Percentiles rank a stretch among this genome's conserved stretches.
Conservation (phyloP, 2,113 vertebrate species). For the Silurus meridionalis region DNA sequence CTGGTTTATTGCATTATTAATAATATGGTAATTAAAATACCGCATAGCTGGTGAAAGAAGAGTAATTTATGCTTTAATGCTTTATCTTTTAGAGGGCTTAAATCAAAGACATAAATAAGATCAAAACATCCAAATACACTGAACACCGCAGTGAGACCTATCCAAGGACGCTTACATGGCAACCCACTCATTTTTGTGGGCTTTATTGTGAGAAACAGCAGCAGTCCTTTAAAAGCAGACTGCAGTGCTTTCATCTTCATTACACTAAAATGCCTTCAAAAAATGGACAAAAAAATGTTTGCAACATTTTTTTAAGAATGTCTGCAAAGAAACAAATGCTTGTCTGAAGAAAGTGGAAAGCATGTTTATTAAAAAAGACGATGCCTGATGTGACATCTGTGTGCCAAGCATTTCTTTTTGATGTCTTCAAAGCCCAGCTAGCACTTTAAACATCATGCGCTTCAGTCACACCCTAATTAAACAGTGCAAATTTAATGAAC, state of each 20-base stretch:
- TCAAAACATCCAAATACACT: not conserved
- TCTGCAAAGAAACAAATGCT: constrained; percentile 15
- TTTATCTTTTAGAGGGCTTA: not conserved
- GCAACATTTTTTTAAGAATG: not conserved
- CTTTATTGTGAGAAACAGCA: constrained; percentile 5
- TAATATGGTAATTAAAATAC: not conserved
- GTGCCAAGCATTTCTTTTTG: constrained; percentile 18
- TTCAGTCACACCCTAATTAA: constrained; percentile 50
- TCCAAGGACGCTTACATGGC: constrained; percentile 18
- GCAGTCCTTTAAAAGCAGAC: constrained; percentile 13
- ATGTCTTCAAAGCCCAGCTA: constrained; percentile 35
- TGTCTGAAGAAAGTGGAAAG: not conserved
- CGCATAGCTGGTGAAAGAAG: not conserved
- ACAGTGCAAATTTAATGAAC: constrained; percentile 35
- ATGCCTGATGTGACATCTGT: constrained; percentile 1
- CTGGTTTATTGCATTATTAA: not conserved
- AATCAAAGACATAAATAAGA: constrained; percentile 26
- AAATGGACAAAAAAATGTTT: not conserved
- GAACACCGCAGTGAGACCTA: not conserved
- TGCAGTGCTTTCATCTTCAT: constrained; percentile 9
- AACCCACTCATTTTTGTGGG: not conserved
- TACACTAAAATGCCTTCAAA: not conserved
- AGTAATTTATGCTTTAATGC: not conserved
- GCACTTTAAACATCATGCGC: constrained; percentile 20
- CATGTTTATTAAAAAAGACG: constrained; percentile 10